These are phyloP conservation scores for Phycodurus eques DNA, from an alignment of 2,113 vertebrate genomes.

Conservation along the genomic window DNA sequence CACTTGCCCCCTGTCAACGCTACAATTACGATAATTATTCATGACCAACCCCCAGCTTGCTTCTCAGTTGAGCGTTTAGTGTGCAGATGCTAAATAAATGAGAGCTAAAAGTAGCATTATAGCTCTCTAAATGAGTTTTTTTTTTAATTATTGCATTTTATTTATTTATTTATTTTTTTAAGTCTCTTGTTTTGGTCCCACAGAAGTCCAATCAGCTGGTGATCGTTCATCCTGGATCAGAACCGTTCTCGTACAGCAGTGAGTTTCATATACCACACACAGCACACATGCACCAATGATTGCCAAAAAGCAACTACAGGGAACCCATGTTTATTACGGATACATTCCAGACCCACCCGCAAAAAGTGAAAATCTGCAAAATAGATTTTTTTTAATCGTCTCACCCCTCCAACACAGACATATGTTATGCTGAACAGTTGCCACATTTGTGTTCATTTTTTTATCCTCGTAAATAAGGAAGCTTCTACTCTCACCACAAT, in stretches of 20 bases:
- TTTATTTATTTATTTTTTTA: neutral
- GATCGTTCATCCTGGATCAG: conserved; percentile 63
- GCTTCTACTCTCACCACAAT: neutral
- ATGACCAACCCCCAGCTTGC: neutral
- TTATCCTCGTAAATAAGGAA: neutral
- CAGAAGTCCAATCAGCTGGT: conserved; percentile 64
- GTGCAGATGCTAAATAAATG: conserved; percentile 7
- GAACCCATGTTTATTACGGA: too few relatives aligned
- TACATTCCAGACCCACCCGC: too few relatives aligned
- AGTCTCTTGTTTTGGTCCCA: neutral
- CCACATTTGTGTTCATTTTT: neutral
- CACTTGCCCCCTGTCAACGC: neutral
- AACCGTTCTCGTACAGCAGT: conserved; percentile 54
- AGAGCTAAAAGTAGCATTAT: neutral
- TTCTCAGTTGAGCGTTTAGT: conserved; percentile 9
- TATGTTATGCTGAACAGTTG: neutral
- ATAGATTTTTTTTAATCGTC: neutral
- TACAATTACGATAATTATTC: conserved; percentile 1
- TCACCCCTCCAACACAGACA: neutral
- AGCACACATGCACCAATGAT: neutral
- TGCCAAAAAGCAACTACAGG: neutral
- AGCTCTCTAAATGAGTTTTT: neutral
- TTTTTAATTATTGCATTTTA: too few relatives aligned
- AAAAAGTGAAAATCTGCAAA: neutral
- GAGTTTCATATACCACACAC: conserved; percentile 25